Evolutionary conservation across 2,797 vertebrate genomes (phyloP).

Genomic region (Crax fasciolata): DNA sequence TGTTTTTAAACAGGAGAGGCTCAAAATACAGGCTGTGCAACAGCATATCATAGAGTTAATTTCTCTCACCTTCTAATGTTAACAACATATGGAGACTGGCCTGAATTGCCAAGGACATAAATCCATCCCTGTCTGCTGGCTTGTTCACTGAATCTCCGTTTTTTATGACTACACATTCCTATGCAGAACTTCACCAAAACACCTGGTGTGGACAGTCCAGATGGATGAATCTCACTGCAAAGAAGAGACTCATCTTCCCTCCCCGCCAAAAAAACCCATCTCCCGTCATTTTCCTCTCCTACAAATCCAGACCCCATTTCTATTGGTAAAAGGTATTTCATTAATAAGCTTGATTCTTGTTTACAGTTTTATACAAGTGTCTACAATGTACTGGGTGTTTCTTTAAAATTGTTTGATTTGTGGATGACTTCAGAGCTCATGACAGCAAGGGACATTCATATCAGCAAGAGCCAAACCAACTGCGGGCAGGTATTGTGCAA

Average conservation of each 20-base stretch:
- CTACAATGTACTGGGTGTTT: not conserved
- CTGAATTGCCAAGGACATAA: slow-evolving; percentile 56
- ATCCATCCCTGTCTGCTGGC: slow-evolving; percentile 42
- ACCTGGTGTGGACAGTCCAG: slow-evolving; percentile 40
- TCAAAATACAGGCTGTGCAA: slow-evolving; percentile 39
- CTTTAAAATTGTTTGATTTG: not conserved
- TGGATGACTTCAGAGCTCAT: not conserved
- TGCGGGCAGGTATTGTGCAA: not conserved
- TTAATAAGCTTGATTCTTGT: not conserved
- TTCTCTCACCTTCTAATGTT: slow-evolving; percentile 43
- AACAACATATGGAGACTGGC: slow-evolving; percentile 55
- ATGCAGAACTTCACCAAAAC: slow-evolving; percentile 22
- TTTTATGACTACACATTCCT: slow-evolving; percentile 61
- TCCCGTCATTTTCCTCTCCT: not conserved
- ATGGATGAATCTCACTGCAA: not conserved
- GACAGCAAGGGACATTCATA: not conserved
- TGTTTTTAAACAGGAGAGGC: slow-evolving; percentile 37
- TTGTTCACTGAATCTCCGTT: slow-evolving; percentile 22
- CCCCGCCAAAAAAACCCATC: not conserved
- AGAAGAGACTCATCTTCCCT: not conserved
- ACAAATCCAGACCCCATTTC: not conserved
- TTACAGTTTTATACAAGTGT: not conserved
- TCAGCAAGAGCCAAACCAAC: not conserved
- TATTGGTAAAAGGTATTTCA: not conserved
- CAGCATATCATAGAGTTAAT: slow-evolving; percentile 52